These are phyloP conservation scores for Eucera pruinosa DNA, from an alignment of 2,888 invertebrate species.

Conservation along the genomic window DNA sequence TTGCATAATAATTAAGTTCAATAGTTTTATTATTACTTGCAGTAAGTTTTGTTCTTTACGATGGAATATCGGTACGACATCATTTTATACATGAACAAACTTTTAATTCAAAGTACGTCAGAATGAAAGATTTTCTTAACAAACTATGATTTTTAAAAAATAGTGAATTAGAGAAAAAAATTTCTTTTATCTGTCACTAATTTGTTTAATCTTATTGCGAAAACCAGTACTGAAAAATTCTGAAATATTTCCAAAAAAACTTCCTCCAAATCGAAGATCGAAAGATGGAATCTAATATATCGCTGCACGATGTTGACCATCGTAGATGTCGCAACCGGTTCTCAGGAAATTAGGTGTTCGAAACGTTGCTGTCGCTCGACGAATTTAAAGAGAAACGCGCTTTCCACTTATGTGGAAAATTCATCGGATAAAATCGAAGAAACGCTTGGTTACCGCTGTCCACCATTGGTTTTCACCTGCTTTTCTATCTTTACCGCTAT, in stretches of 20 bases:
- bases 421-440: conserved; percentile 50
- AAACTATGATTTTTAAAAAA: too few species aligned
- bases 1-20: too few species aligned
- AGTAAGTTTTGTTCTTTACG: too few species aligned
- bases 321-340: not conserved
- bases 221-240: too few species aligned
- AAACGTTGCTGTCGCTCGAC: not conserved
- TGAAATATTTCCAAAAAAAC: not conserved
- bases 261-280: not conserved
- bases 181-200: too few species aligned
- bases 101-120: too few species aligned
- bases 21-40: too few species aligned
- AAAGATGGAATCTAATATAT: conserved; percentile 2
- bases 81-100: too few species aligned
- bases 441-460: conserved; percentile 29
- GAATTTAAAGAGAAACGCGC: not conserved
- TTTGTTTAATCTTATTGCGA: too few species aligned
- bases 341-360: conserved; percentile 16
- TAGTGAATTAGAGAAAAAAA: too few species aligned
- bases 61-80: too few species aligned
- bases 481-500: conserved; percentile 62
- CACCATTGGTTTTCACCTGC: conserved; percentile 63
- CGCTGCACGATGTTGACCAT: not conserved
- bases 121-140: too few species aligned
- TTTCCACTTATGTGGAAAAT: conserved; percentile 31